Base-by-base conservation (phyloP, 2,113 vertebrate species). In the Campylomormyrus tamandua region DNA sequence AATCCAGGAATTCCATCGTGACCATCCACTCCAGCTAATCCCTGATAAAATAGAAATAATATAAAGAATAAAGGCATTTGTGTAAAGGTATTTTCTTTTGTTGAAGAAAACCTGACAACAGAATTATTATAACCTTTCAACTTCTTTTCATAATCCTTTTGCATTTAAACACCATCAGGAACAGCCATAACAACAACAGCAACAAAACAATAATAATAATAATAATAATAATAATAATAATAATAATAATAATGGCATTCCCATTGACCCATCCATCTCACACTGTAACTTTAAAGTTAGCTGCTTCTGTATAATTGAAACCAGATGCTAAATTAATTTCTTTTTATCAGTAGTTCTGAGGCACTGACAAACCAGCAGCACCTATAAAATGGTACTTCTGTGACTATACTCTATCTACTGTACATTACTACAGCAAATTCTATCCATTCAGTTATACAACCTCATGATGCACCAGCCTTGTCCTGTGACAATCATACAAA, bases 1-100 rank as follows among this genome's bases (percentile, higher is more conserved):
- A 97, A 96, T 92, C 96, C 96, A 93, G 96, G 97, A 35, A 97
- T 97, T 87, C 96, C 97, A 35, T 97, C 96, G 13, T 95, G 94
- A 49, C 95, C 96, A 92, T 96, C 95, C 0, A 97, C 93, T 88
- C 97, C 97, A 21, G 96, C 95, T 92, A 97, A 94, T n/a, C 97
- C 96, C 97, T 97, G 83, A 31, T 31, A 56, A 87, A 49, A 56
- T 8, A 39, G 5, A 56, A 53, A 77, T 35, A 39, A 80, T 42
- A 77, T 39, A 39, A 42, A 77, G 15, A 15, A 39, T 39, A 17
- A 39, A 77, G 15, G 15, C 35, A 39, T 17, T 77, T 77, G 1
- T 77, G 31, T 39, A 39, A 77, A 39, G 31, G 70, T 77, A 77
- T 39, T 39, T 39, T 77, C 15, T 77, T 77, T 77, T 17, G 9